These are phyloP conservation scores for Muntiacus reevesi DNA, from an alignment of 2,113 vertebrate genomes.

Conservation along the genomic window DNA sequence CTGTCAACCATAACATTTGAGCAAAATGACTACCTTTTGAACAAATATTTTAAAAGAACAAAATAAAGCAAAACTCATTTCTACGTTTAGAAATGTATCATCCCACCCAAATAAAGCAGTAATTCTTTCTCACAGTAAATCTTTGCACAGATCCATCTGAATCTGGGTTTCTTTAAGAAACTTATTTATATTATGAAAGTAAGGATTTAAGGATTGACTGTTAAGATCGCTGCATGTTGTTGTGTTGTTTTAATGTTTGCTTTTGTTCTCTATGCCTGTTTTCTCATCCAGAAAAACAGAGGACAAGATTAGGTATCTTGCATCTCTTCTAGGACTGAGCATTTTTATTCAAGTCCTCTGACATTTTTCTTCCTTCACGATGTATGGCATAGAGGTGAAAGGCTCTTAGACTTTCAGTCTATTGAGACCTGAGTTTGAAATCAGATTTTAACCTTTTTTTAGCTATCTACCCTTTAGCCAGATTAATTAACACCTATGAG, in stretches of 20 bases:
- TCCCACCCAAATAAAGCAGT: background rate
- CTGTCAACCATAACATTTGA: background rate
- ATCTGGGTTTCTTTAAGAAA: background rate
- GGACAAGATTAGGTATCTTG: background rate
- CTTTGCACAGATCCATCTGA: background rate
- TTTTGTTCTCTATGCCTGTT: background rate
- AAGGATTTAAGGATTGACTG: background rate
- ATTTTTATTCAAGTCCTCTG: background rate
- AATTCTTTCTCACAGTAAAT: background rate
- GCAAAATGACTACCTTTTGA: background rate
- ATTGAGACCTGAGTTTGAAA: background rate
- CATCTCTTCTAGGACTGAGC: background rate
- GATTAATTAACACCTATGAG: background rate
- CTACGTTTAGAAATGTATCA: background rate
- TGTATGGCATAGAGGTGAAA: background rate
- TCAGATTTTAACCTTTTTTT: background rate
- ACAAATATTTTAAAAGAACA: background rate
- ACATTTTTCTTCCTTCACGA: background rate
- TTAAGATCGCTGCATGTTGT: background rate
- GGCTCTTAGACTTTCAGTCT: background rate
- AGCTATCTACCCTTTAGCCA: background rate
- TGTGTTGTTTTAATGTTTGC: background rate
- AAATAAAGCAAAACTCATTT: background rate
- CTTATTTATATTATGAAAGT: background rate
- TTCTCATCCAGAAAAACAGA: background rate